Base-by-base conservation (phyloP, 2,113 vertebrate species). In the Zapus hudsonius region DNA sequence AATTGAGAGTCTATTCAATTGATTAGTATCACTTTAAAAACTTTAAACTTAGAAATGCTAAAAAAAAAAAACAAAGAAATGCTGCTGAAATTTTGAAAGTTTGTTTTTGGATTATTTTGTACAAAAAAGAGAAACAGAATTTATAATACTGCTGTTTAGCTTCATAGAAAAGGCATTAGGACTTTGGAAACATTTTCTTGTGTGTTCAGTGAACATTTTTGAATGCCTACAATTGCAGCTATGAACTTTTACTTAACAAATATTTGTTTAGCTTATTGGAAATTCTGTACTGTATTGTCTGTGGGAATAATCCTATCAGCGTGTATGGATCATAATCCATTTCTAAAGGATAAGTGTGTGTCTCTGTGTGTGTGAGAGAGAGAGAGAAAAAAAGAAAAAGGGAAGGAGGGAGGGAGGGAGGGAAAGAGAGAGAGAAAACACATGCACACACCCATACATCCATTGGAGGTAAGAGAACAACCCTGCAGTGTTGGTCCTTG, bases 161-260 rank as follows among this genome's bases (percentile, higher is more conserved):
- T 0, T 85, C 55, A 31, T 75, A 69, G 70, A 87, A 86, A 64
- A 86, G 38, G n/a, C 36, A 52, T 3, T 59, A 69, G 33, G 31
- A 73, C 72, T 84, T 89, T 76, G 33, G 52, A 95, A 40, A 69
- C 59, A 74, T 72, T 84, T 83, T n/a, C 22, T 69, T 20, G 4
- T 93, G 92, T 90, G 74, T 52, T 90, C 55, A 85, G 6, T 31
- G 31, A 36, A 55, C 92, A 90, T 90, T 96, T 94, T 91, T 95
- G 85, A 76, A 87, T 2, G 7, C 92, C 90, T 94, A 80, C 85
- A 36, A 31, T 29, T 61, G 10, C 13, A 86, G 15, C 79, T 79
- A 31, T 92, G 63, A 42, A 67, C 61, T 95, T 95, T 81, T 76
- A 81, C 91, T 83, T 93, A 91, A 72, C 81, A 91, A 63, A 61